phyloP scores from a whole-genome alignment of 2,797 vertebrate genomes.

The Cyprinella venusta region DNA sequence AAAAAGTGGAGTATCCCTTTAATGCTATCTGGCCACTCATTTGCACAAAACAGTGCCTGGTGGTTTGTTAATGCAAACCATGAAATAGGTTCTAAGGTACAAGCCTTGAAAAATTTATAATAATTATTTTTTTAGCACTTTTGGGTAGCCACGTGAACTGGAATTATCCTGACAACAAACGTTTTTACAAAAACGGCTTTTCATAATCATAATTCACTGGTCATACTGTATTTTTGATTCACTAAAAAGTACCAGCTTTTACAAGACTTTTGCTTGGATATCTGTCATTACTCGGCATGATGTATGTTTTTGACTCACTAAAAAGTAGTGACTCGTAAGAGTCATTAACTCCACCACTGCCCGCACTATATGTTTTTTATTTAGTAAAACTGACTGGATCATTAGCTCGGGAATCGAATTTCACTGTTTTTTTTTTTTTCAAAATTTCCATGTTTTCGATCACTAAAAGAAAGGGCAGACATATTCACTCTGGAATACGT shows the following conservation, averaged over 20 bases:
- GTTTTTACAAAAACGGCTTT: neutral
- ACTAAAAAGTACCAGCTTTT: no score
- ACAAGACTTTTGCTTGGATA: neutral
- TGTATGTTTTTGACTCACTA: neutral
- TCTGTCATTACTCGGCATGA: neutral
- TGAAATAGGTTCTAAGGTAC: no score
- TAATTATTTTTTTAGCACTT: no score
- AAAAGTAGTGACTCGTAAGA: neutral
- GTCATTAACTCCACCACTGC: neutral
- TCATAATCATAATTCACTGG: neutral
- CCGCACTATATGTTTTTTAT: neutral
- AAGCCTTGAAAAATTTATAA: no score
- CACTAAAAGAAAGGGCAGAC: neutral
- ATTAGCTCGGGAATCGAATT: neutral
- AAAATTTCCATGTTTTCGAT: neutral
- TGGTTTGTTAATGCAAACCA: no score
- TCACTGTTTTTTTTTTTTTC: no score
- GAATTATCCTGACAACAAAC: no score
- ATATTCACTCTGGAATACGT: neutral
- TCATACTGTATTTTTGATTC: neutral
- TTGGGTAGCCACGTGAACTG: no score
- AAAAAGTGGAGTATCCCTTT: no score
- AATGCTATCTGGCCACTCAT: no score
- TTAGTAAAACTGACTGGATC: neutral
- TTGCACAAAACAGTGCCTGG: no score